A percentile compares a stretch with the other conserved stretches of the same genome.
phyloP scores from a whole-genome alignment of 2,113 vertebrate genomes.

The Manacus vitellinus region DNA sequence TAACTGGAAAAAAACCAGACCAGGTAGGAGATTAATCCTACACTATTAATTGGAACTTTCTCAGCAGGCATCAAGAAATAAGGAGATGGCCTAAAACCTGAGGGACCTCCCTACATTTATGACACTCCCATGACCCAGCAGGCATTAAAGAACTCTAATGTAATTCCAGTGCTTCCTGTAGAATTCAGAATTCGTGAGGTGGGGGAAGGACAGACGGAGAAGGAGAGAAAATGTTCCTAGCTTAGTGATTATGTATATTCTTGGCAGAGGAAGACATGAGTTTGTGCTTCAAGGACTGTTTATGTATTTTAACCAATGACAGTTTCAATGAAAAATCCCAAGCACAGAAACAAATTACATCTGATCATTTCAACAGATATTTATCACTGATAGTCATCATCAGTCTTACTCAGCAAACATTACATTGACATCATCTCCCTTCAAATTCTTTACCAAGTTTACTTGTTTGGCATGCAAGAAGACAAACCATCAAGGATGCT shows the following conservation, averaged over 20 bases:
- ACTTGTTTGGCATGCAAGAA: background rate
- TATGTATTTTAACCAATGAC: background rate
- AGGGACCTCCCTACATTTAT: background rate
- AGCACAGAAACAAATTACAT: conserved; percentile 15
- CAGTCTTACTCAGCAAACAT: background rate
- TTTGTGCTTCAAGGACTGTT: background rate
- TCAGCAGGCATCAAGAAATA: background rate
- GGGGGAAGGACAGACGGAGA: background rate
- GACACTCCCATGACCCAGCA: background rate
- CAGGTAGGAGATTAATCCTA: background rate
- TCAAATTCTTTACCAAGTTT: background rate
- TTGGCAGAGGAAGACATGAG: background rate
- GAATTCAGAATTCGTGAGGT: background rate
- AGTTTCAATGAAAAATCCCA: conserved; percentile 3
- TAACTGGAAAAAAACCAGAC: background rate
- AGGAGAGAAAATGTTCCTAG: background rate
- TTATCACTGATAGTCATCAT: background rate
- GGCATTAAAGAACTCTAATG: background rate
- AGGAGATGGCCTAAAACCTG: background rate
- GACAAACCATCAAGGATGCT: conserved; percentile 10
- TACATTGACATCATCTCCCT: background rate
- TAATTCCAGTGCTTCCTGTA: background rate
- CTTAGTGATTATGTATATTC: background rate
- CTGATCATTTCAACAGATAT: conserved; percentile 2
- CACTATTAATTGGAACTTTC: background rate